Conservation (phyloP, 2,797 vertebrate species). For the Tympanoctomys barrerae region DNA sequence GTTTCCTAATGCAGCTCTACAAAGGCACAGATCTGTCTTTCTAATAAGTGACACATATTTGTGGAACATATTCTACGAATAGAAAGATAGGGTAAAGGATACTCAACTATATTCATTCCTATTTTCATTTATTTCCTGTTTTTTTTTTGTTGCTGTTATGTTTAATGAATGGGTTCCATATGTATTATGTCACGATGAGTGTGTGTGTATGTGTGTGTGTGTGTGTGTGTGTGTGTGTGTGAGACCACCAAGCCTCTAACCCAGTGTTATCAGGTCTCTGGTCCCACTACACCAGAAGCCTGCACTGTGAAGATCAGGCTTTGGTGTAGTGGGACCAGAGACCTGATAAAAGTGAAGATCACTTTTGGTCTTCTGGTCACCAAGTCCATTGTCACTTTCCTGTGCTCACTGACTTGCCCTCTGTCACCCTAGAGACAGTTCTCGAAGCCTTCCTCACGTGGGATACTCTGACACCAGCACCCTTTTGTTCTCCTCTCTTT, state of each 20-base stretch:
- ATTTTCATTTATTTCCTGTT: background rate
- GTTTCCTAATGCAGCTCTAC: background rate
- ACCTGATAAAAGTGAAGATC: background rate
- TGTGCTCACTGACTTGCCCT: background rate
- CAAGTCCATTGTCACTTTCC: background rate
- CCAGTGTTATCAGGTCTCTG: background rate
- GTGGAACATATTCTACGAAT: constrained; percentile 1
- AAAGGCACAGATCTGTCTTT: background rate
- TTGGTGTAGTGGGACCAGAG: no score
- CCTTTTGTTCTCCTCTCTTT: background rate
- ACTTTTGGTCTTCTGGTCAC: background rate
- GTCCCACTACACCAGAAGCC: background rate
- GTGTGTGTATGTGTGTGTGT: background rate
- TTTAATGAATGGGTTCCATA: background rate
- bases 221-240: background rate
- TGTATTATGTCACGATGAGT: background rate
- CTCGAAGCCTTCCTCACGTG: no score
- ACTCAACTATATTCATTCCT: background rate
- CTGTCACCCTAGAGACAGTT: background rate
- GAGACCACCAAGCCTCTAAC: background rate
- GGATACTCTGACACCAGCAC: no score
- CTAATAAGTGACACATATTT: background rate
- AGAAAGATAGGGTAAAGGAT: constrained; percentile 29
- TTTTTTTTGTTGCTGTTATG: constrained; percentile 3
- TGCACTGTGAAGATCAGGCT: background rate